Conservation (phyloP, 1,140 invertebrate species). For the Drosophila varians region DNA sequence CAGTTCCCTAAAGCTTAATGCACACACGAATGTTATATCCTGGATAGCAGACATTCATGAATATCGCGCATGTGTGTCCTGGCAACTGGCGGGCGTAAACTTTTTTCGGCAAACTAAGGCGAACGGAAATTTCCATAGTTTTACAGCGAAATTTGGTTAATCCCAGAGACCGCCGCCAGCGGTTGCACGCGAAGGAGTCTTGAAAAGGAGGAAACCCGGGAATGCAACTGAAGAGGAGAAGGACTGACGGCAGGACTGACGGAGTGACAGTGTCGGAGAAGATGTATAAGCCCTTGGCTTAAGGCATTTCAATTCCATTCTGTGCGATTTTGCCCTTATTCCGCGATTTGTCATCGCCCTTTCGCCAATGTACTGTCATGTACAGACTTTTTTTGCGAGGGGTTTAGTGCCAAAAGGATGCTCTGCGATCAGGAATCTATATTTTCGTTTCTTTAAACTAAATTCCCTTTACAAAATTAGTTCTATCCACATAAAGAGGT, state of each 20-base stretch:
- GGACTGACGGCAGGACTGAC: conserved; percentile 4
- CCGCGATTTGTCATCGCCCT: conserved; percentile 21
- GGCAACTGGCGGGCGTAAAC: conserved; percentile 13
- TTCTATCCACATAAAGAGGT: background rate
- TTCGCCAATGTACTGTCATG: conserved; percentile 16
- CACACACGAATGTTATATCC: background rate
- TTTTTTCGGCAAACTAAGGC: conserved; percentile 33
- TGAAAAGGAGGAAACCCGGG: conserved; percentile 1
- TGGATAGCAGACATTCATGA: background rate
- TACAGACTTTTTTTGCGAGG: too few relatives aligned
- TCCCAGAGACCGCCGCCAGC: conserved; percentile 36
- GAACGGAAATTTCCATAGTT: conserved; percentile 41
- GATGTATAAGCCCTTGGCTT: conserved; percentile 34
- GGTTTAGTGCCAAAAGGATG: too few relatives aligned
- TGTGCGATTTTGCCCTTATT: background rate
- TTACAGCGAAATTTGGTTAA: conserved; percentile 50
- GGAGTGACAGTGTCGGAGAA: conserved; percentile 9
- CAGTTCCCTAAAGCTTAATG: conserved; percentile 3
- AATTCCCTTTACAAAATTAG: background rate
- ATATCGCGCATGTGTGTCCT: conserved; percentile 16
- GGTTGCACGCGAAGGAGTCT: conserved; percentile 21
- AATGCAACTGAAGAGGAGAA: background rate
- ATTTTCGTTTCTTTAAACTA: too few relatives aligned
- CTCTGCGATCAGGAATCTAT: too few relatives aligned
- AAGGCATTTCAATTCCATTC: conserved; percentile 34